These are phyloP conservation scores for Tetrapedia diversipes DNA, from an alignment of 2,888 invertebrate genomes.

Conservation along the genomic window DNA sequence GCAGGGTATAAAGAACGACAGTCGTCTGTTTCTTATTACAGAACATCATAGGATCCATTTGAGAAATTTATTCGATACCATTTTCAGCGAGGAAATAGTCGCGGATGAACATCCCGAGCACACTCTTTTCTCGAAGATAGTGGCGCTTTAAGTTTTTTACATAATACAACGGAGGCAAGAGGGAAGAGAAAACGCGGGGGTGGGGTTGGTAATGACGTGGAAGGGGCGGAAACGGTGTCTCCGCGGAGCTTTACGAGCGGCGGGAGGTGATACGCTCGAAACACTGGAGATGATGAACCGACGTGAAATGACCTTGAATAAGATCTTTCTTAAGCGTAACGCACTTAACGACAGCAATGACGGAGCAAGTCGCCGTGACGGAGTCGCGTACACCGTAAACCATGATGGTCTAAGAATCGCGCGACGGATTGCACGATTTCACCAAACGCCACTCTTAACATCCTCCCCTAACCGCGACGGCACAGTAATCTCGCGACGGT, in stretches of 20 bases:
- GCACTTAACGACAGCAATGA: constrained; percentile 43
- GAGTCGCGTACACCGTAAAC: neutral
- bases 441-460: constrained; percentile 28
- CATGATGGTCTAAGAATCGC: constrained; percentile 16
- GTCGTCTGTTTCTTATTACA: neutral
- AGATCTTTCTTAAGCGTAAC: constrained; percentile 38
- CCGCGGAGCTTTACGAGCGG: constrained; percentile 3
- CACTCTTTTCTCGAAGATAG: neutral
- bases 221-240: constrained; percentile 1
- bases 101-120: neutral
- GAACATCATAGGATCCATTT: neutral
- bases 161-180: neutral
- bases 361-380: constrained; percentile 15
- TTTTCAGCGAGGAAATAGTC: neutral
- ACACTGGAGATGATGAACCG: constrained; percentile 32
- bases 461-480: constrained; percentile 15
- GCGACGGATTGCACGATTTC: constrained; percentile 26
- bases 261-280: neutral
- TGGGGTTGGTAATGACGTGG: constrained; percentile 12
- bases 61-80: constrained; percentile 4
- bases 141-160: neutral
- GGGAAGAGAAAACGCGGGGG: neutral
- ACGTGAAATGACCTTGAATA: constrained; percentile 51
- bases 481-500: constrained; percentile 38
- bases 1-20: neutral